phyloP scores from a whole-genome alignment of 2,113 vertebrate species.

The Hassar affinis region DNA sequence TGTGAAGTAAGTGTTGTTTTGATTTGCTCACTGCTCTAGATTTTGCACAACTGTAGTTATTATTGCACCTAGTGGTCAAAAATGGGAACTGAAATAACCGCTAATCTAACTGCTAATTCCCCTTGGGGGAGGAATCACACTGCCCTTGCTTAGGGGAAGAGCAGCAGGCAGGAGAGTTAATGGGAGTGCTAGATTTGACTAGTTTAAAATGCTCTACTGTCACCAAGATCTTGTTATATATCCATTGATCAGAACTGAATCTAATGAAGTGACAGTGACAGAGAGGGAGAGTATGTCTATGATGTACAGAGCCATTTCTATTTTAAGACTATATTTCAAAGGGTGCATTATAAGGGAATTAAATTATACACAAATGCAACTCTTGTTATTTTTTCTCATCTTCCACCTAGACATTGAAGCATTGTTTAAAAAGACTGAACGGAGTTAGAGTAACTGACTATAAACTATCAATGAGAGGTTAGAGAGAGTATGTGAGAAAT shows the following conservation, averaged over 20 bases:
- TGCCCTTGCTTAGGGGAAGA: neutral
- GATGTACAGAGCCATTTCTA: neutral
- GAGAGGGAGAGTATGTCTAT: neutral
- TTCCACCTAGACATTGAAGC: neutral
- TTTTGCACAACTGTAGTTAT: neutral
- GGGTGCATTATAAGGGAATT: neutral
- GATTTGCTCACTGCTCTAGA: neutral
- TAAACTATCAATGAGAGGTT: slow-evolving; percentile 66
- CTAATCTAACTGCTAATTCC: no score
- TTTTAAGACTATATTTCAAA: neutral
- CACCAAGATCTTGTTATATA: neutral
- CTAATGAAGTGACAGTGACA: neutral
- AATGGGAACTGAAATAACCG: neutral
- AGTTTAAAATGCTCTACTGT: neutral
- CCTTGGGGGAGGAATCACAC: no score
- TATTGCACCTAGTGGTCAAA: neutral
- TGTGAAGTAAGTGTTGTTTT: neutral
- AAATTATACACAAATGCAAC: no score
- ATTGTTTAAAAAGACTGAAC: slow-evolving; percentile 19
- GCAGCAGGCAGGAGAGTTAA: neutral
- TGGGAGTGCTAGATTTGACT: neutral
- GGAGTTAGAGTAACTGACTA: slow-evolving; percentile 56
- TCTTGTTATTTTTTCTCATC: neutral
- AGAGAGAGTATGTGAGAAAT: slow-evolving; percentile 65
- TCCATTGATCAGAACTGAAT: neutral